phyloP scores from a whole-genome alignment of 2,888 invertebrate species.

The Meliscaeva auricollis region DNA sequence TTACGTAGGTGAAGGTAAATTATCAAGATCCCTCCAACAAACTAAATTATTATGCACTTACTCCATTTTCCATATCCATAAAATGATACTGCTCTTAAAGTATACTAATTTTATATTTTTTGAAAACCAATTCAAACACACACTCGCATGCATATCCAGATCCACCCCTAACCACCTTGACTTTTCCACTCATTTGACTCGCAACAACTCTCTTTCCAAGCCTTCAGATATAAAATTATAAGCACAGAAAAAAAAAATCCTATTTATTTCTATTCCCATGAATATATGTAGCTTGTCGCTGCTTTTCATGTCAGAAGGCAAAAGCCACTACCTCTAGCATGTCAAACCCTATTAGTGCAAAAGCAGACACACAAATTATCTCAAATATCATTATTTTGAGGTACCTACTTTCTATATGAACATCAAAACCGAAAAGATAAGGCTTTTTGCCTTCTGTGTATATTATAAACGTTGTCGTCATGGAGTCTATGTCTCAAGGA shows the following conservation, averaged over 20 bases:
- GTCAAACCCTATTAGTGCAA: conserved; percentile 30
- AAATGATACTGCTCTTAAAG: too few relatives aligned
- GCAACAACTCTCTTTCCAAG: background rate
- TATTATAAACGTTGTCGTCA: background rate
- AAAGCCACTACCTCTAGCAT: conserved; percentile 4
- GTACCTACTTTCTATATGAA: conserved; percentile 27
- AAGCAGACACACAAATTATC: conserved; percentile 14
- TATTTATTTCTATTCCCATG: background rate
- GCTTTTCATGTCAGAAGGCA: background rate
- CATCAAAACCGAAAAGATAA: conserved; percentile 26
- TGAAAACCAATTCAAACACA: too few relatives aligned
- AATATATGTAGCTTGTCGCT: background rate
- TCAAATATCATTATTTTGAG: conserved; percentile 36
- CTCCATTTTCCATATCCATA: too few relatives aligned
- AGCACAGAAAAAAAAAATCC: background rate
- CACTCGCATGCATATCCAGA: too few relatives aligned
- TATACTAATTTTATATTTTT: too few relatives aligned
- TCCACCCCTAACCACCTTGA: background rate
- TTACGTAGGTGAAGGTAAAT: too few relatives aligned
- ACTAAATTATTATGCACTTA: too few relatives aligned
- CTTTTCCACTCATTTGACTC: background rate
- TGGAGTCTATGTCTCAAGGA: conserved; percentile 40
- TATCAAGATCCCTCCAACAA: too few relatives aligned
- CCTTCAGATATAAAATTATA: background rate
- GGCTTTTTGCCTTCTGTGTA: background rate